phyloP scores from a whole-genome alignment of 2,888 invertebrate species.

The Autographa gamma region DNA sequence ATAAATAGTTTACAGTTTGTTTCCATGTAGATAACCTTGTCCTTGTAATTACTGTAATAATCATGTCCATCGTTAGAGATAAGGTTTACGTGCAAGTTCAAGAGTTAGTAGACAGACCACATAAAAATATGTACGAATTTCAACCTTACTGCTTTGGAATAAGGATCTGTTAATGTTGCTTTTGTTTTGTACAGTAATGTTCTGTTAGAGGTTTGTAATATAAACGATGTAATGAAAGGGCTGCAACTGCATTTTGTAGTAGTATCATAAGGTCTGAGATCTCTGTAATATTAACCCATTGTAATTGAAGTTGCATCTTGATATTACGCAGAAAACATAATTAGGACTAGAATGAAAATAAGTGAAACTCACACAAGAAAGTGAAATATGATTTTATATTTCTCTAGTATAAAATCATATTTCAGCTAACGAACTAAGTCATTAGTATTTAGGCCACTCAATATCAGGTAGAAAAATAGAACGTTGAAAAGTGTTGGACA shows the following conservation, averaged over 20 bases:
- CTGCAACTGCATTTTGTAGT: conserved; percentile 4
- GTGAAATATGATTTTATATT: too few species aligned
- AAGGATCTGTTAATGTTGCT: not conserved
- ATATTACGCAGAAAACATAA: not conserved
- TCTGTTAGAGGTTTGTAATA: too few species aligned
- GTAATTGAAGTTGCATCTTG: not conserved
- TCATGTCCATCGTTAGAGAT: conserved; percentile 30
- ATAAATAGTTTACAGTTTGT: conserved; percentile 44
- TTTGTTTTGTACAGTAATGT: too few species aligned
- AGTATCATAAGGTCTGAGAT: not conserved
- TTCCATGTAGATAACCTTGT: conserved; percentile 43
- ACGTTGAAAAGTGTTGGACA: too few species aligned
- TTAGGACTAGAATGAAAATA: too few species aligned
- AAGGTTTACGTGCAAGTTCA: conserved; percentile 24
- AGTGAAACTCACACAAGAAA: too few species aligned
- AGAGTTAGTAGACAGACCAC: not conserved
- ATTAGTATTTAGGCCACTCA: too few species aligned
- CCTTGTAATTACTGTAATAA: conserved; percentile 49
- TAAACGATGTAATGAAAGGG: too few species aligned
- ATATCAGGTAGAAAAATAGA: not conserved
- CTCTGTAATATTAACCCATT: not conserved
- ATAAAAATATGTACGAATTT: not conserved
- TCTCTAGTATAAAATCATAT: too few species aligned
- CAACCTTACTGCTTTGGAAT: not conserved
- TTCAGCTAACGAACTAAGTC: too few species aligned